Percentiles rank a stretch among this genome's conserved stretches.
Evolutionary conservation across 2,797 vertebrate genomes (phyloP).

Genomic region (Ateles fusciceps): DNA sequence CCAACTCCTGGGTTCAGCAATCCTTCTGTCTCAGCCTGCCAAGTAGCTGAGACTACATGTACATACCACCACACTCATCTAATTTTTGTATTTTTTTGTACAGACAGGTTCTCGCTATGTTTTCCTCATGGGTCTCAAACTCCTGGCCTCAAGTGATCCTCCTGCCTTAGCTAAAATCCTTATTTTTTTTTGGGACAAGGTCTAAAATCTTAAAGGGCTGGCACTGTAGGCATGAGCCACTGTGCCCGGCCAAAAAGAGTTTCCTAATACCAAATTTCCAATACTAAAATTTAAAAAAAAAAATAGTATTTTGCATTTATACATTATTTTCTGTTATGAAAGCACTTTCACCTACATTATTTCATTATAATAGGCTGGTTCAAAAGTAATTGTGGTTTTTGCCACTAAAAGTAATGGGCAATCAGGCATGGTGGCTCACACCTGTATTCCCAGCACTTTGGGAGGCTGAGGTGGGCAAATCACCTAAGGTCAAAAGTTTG

Average conservation of each 20-base stretch:
- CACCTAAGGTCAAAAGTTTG: too few species aligned
- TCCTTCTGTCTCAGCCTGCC: neutral
- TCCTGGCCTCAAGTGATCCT: neutral
- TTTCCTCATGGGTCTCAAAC: neutral
- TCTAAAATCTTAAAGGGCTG: neutral
- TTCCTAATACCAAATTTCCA: neutral
- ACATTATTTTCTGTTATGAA: slow-evolving; percentile 5
- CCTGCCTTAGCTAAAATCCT: neutral
- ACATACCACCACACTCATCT: neutral
- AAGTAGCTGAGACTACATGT: neutral
- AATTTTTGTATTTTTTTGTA: neutral
- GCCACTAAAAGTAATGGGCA: too few species aligned
- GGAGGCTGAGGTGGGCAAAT: too few species aligned
- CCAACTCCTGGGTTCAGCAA: neutral
- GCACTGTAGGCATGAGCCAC: neutral
- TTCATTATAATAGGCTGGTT: neutral
- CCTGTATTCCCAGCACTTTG: too few species aligned
- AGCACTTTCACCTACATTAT: neutral
- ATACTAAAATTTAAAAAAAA: neutral
- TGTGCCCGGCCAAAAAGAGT: neutral
- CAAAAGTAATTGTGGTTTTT: too few species aligned
- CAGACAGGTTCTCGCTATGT: neutral
- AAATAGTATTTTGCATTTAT: neutral
- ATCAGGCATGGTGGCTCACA: too few species aligned
- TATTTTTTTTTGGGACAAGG: too few species aligned